These are phyloP conservation scores for Aethes cnicana DNA, from an alignment of 2,888 invertebrate species.

Conservation along the genomic window DNA sequence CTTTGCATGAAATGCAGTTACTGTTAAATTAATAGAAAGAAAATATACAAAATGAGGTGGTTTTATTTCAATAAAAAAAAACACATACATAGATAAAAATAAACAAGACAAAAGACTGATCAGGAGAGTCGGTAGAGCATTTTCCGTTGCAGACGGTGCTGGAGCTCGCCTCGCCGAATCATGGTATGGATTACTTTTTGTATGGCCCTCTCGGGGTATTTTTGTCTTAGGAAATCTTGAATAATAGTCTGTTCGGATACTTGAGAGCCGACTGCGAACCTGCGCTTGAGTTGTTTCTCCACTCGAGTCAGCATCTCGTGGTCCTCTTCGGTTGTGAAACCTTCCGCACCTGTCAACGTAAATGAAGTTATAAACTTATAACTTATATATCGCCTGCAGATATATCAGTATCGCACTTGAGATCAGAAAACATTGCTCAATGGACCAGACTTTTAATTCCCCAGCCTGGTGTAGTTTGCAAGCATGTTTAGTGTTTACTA, in stretches of 20 bases:
- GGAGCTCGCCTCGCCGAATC: conserved; percentile 97
- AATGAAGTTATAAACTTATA: too few species aligned
- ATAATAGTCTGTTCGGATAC: conserved; percentile 97
- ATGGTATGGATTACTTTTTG: conserved; percentile 96
- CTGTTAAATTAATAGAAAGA: conserved; percentile 17
- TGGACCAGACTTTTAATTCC: too few species aligned
- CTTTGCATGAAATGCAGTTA: conserved; percentile 19
- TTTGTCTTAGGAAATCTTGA: conserved; percentile 91
- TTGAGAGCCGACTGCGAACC: conserved; percentile 97
- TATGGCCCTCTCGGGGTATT: conserved; percentile 93
- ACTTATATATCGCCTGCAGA: too few species aligned
- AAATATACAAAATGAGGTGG: conserved; percentile 3
- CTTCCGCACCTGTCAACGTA: conserved; percentile 91
- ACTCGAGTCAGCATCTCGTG: conserved; percentile 94
- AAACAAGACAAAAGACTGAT: conserved; percentile 37
- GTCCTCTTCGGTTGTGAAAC: conserved; percentile 97
- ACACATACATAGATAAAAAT: conserved; percentile 1
- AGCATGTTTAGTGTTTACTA: too few species aligned
- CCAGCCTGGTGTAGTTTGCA: too few species aligned
- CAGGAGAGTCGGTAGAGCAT: conserved; percentile 96
- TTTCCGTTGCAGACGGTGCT: conserved; percentile 97
- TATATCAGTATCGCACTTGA: too few species aligned
- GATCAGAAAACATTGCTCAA: too few species aligned
- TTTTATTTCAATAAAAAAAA: conserved; percentile 23
- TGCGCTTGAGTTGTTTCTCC: conserved; percentile 95